A percentile compares a stretch with the other conserved stretches of the same genome.
These are phyloP conservation scores for Agonopterix subpropinquella DNA, from an alignment of 2,888 invertebrate species.

Conservation along the genomic window DNA sequence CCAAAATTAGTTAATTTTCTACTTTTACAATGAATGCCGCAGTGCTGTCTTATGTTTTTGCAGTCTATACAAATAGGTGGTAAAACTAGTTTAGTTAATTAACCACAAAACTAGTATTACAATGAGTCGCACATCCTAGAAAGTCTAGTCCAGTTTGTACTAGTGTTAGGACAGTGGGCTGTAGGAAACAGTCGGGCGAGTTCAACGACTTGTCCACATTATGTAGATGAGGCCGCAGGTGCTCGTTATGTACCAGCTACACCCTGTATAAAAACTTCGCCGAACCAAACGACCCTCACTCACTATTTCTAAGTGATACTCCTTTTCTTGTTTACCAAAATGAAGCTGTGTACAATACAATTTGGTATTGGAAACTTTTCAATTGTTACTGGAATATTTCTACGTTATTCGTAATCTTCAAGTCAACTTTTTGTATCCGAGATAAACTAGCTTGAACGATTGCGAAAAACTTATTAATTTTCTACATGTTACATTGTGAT, in stretches of 20 bases:
- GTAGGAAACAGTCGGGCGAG: conserved; percentile 20
- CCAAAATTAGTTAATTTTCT: too few species aligned
- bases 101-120: neutral
- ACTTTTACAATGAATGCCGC: too few species aligned
- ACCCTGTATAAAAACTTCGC: conserved; percentile 62
- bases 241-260: conserved; percentile 58
- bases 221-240: conserved; percentile 71
- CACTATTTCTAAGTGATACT: conserved; percentile 54
- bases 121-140: neutral
- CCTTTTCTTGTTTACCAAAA: conserved; percentile 20
- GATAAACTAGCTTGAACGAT: too few species aligned
- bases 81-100: too few species aligned
- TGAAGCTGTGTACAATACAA: neutral
- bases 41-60: too few species aligned
- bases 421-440: too few species aligned
- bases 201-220: conserved; percentile 69
- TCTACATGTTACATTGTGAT: too few species aligned
- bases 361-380: too few species aligned
- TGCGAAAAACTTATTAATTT: too few species aligned
- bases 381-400: neutral
- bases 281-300: conserved; percentile 57
- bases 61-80: too few species aligned
- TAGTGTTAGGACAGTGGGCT: neutral
- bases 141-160: neutral
- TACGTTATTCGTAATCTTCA: neutral